phyloP scores from a whole-genome alignment of 2,888 invertebrate species.

The Orgyia antiqua region DNA sequence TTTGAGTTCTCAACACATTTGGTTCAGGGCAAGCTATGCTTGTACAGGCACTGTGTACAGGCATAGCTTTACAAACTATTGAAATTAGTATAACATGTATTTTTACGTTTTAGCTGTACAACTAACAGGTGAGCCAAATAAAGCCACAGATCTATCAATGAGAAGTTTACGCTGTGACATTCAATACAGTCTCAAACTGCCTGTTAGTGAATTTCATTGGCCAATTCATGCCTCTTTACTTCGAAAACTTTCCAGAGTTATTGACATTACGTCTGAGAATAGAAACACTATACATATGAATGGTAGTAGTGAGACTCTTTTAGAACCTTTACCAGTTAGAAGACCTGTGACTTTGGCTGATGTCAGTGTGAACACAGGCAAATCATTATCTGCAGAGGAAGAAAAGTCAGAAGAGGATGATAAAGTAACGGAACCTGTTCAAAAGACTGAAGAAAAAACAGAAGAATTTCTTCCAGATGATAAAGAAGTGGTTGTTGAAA shows the following conservation, averaged over 20 bases:
- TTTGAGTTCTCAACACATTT: too few species aligned
- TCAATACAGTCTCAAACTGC: constrained; percentile 49
- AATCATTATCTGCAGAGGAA: constrained; percentile 56
- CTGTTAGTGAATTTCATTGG: constrained; percentile 53
- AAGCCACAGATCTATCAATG: constrained; percentile 66
- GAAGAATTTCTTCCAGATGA: constrained; percentile 32
- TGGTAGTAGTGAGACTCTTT: constrained; percentile 48
- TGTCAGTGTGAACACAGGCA: constrained; percentile 64
- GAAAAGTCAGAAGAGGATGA: constrained; percentile 28
- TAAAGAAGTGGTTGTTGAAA: constrained; percentile 57
- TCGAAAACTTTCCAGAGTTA: constrained; percentile 65
- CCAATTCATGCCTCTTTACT: constrained; percentile 60
- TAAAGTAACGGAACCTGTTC: constrained; percentile 16
- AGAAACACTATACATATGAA: constrained; percentile 56
- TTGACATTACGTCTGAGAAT: constrained; percentile 61
- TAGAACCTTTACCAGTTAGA: constrained; percentile 40
- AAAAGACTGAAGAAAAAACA: constrained; percentile 21
- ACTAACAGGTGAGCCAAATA: constrained; percentile 65
- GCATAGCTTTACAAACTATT: too few species aligned
- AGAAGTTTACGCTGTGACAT: constrained; percentile 62
- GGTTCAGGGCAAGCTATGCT: too few species aligned
- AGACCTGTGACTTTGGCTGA: constrained; percentile 57
- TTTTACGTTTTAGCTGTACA: constrained; percentile 52
- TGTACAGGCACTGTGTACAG: too few species aligned
- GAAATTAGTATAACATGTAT: too few species aligned